Base-by-base conservation (phyloP, 2,113 vertebrate species). In the Vulpes lagopus region DNA sequence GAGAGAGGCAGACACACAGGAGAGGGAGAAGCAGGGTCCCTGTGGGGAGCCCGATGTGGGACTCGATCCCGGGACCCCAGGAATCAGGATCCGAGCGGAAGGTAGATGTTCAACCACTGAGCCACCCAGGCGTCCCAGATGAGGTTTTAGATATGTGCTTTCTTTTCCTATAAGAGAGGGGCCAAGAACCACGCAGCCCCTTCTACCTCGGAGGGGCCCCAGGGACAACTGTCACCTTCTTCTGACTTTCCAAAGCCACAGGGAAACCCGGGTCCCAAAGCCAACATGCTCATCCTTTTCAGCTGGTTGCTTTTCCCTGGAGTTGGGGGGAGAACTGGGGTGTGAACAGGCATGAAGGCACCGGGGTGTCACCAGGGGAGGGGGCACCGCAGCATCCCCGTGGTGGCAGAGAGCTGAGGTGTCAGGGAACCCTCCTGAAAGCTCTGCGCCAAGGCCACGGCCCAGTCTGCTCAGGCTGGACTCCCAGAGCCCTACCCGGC, bases 131-230 rank as follows among this genome's bases (percentile, higher is more conserved):
- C 6, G 57, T 19, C 57, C 57, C 20, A 2, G 65, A 15, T 2
- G 27, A 51, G 71, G 17, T 60, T 60, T 38, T 22, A 60, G 25
- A 32, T 9, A 2, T 11, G 38, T 16, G 88, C 53, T 27, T 32
- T 27, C 55, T 53, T 32, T n/a, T 8, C 22, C 57, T 15, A 1
- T 9, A 3, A 17, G 35, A 62, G 38, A 20, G 27, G 57, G 23
- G 55, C 0, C 9, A 9, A 23, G 14, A 35, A 20, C 12, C 8
- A 4, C 11, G 5, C 22, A 19, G 43, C n/a, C 30, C 10, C 6
- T 12, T 14, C 1, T 7, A 0, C 14, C 11, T 65, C 9, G 0
- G 64, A 32, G 51, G 65, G 9, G 2, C 51, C 10, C 25, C 2
- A 14, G 9, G 22, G 22, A 25, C 22, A 35, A 11, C 25, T 1